Base-by-base conservation (phyloP, 2,797 vertebrate species). In the Mormyrops boulengeri region DNA sequence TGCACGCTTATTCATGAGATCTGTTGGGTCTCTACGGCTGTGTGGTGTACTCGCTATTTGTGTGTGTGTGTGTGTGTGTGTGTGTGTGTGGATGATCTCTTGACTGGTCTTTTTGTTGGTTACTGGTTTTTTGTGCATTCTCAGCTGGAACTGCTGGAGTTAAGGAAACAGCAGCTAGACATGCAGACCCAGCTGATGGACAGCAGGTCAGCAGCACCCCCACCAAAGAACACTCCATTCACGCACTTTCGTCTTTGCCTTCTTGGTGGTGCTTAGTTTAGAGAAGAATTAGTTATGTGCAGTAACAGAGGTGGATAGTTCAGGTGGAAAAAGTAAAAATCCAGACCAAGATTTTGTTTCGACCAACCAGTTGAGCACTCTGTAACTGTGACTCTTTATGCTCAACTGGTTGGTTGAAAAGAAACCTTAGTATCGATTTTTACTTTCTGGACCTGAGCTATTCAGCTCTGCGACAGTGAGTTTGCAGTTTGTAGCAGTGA, bases 131-230 rank as follows among this genome's bases (percentile, higher is more conserved):
- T 12, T 49, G 14, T 89, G 88, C 80, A 49, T 92, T 0, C 92
- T 87, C 94, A 98, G 98, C 92, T 98, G 95, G 98, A 98, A 94
- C 92, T 98, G 93, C 60, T 97, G 92, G 94, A 96, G 0, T 92
- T 96, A 88, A 95, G 95, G 90, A 95, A 94, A 7, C 93, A 93
- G 91, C 96, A 94, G 26, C 95, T 96, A 91, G 96, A 96, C 85
- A 91, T 92, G 0, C 93, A 92, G 91, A 19, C 12, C 12, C 91
- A 96, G 0, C 93, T 94, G 90, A 92, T 94, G 88, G 95, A 96
- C 2, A 96, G 95, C 95, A 96, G 95, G 96, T 96, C 91, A 90
- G 50, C 41, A 47, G 7, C 49, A 3, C 11, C 30, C 14, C 22
- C 88, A 8, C 19, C 2, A 11, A 14, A 55, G 88, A 82, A 34